Evolutionary conservation across 2,888 invertebrate genomes (phyloP).

Genomic region (Pelosia muscerda): DNA sequence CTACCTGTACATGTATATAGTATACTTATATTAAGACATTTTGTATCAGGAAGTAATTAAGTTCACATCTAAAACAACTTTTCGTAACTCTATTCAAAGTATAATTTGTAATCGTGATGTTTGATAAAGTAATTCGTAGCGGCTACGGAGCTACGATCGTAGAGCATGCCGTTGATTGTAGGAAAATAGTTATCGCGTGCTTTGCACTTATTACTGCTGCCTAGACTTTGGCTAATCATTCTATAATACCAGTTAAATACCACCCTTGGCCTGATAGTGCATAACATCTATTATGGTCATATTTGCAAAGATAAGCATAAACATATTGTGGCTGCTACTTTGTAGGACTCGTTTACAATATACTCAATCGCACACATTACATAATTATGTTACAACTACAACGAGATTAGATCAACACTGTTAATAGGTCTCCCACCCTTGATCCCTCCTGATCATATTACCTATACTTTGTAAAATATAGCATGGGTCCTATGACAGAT

Average conservation of each 20-base stretch:
- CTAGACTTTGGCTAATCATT: constrained; percentile 74
- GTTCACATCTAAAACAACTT: constrained; percentile 2
- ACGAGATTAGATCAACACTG: background rate
- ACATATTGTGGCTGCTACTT: background rate
- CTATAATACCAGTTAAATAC: constrained; percentile 67
- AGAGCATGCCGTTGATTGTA: constrained; percentile 36
- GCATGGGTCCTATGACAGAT: no score
- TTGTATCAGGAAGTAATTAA: constrained; percentile 5
- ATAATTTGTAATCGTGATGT: constrained; percentile 13
- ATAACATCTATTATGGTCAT: constrained; percentile 56
- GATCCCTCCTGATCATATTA: no score
- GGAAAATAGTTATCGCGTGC: constrained; percentile 68
- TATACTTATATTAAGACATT: background rate
- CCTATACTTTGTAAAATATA: no score
- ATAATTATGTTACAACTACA: constrained; percentile 1
- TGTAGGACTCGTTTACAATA: background rate
- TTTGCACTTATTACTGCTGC: constrained; percentile 63
- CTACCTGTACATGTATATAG: no score
- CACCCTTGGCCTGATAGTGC: constrained; percentile 71
- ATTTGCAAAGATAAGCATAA: constrained; percentile 34
- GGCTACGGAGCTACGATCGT: constrained; percentile 27
- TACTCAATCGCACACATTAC: no score
- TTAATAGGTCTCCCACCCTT: no score
- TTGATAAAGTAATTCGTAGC: constrained; percentile 15
- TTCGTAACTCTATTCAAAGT: constrained; percentile 5